Percentiles rank a stretch among this genome's conserved stretches.
Conservation (phyloP, 2,113 vertebrate genomes). For the Aphelocoma coerulescens region DNA sequence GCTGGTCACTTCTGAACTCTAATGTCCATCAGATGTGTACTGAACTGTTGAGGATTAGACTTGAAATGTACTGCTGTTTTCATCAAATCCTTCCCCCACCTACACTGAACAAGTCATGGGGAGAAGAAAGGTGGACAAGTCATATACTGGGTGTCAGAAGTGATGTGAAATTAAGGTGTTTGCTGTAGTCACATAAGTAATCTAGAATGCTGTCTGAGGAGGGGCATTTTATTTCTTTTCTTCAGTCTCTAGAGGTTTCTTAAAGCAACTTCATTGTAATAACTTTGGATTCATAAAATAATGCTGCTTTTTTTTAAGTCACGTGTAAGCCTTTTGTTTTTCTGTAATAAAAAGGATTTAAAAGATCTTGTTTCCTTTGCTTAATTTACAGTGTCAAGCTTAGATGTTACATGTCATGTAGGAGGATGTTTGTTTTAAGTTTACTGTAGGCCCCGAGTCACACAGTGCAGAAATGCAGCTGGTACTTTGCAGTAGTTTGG, state of each 20-base stretch:
- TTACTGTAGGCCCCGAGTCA: fast-evolving
- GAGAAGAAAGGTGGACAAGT: neutral
- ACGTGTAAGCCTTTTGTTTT: constrained; percentile 68
- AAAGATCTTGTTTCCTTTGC: constrained; percentile 23
- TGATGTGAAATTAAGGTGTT: neutral
- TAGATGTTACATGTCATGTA: neutral
- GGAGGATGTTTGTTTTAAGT: neutral
- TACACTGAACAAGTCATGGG: neutral
- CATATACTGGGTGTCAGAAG: neutral
- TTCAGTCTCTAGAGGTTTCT: constrained; percentile 49
- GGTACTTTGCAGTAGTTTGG: neutral
- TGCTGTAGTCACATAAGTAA: constrained; percentile 30
- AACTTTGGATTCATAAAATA: constrained; percentile 40
- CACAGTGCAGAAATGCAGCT: neutral
- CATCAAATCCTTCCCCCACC: neutral
- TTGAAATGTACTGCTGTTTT: constrained; percentile 21
- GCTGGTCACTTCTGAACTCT: neutral
- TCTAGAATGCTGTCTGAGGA: neutral
- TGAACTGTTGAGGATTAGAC: neutral
- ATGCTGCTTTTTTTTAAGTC: constrained; percentile 53
- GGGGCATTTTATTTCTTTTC: constrained; percentile 30
- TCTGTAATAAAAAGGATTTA: constrained; percentile 72
- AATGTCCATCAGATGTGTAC: neutral
- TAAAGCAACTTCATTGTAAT: constrained; percentile 54
- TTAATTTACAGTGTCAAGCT: neutral